Conservation (phyloP, 2,888 invertebrate genomes). For the Drosophila kokeensis region DNA sequence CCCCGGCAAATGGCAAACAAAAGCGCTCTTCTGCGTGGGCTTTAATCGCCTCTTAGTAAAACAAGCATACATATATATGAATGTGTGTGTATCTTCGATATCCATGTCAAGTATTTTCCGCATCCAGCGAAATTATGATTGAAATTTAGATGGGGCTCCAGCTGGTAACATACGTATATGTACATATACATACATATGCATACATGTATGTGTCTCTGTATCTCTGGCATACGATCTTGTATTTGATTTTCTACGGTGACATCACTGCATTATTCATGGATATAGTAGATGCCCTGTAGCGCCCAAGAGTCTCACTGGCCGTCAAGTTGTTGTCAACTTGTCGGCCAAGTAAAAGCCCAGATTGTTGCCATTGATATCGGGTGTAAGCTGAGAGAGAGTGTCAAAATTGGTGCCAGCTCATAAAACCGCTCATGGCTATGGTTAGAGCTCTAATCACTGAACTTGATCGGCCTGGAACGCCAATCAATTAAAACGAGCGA, state of each 20-base stretch:
- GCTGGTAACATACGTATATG: conserved; percentile 21
- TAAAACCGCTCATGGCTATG: conserved; percentile 35
- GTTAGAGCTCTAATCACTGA: conserved; percentile 33
- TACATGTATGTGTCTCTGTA: conserved; percentile 13
- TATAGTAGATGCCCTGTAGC: conserved; percentile 22
- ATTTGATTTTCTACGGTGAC: conserved; percentile 32
- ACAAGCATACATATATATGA: conserved; percentile 9
- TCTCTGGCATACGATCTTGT: conserved; percentile 56
- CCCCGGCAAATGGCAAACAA: conserved; percentile 55
- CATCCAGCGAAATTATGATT: conserved; percentile 74
- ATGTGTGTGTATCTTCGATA: conserved; percentile 33
- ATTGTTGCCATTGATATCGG: conserved; percentile 15
- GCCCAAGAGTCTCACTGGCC: conserved; percentile 35
- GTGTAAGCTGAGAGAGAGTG: conserved; percentile 36
- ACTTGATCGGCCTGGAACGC: conserved; percentile 40
- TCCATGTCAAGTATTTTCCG: conserved; percentile 70
- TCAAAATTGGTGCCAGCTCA: conserved; percentile 37
- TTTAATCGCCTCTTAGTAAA: conserved; percentile 63
- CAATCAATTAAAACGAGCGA: conserved; percentile 47
- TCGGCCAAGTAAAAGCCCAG: conserved; percentile 40
- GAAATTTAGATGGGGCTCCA: conserved; percentile 70
- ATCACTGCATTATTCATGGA: conserved; percentile 74
- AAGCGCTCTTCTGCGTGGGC: conserved; percentile 62
- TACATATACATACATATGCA: conserved; percentile 9
- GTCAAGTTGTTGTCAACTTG: conserved; percentile 27